These are phyloP conservation scores for Drosophila kurseongensis DNA, from an alignment of 1,140 invertebrate genomes.

Conservation along the genomic window DNA sequence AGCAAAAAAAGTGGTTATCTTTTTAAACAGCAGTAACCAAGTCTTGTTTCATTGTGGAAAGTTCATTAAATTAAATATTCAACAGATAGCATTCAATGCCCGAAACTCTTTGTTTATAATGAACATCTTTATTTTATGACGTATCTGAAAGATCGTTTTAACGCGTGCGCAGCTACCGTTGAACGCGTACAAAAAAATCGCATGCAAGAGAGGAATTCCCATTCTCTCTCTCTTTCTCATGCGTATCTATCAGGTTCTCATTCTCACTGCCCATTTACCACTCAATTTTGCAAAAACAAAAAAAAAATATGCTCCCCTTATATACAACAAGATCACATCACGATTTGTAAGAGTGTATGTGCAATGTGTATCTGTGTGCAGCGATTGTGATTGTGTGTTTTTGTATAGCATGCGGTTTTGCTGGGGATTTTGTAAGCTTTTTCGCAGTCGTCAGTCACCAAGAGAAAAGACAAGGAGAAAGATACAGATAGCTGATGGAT, in stretches of 20 bases:
- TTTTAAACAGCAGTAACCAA: too few species aligned
- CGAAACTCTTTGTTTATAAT: background rate
- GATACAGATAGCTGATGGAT: conserved; percentile 21
- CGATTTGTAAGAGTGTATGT: conserved; percentile 24
- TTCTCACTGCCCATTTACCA: conserved; percentile 3
- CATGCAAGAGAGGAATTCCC: conserved; percentile 17
- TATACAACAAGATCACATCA: conserved; percentile 70
- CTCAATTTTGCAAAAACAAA: conserved; percentile 43
- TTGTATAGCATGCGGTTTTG: conserved; percentile 70
- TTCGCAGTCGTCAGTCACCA: conserved; percentile 38
- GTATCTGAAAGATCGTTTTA: conserved; percentile 46
- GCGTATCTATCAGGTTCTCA: conserved; percentile 27
- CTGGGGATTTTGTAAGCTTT: conserved; percentile 69
- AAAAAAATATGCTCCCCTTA: conserved; percentile 43
- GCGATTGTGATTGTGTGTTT: conserved; percentile 27
- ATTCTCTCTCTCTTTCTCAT: conserved; percentile 12
- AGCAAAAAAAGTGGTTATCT: too few species aligned
- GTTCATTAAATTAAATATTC: background rate
- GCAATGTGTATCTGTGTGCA: conserved; percentile 29
- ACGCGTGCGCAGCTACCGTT: conserved; percentile 50
- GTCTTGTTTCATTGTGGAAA: too few species aligned
- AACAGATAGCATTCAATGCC: background rate
- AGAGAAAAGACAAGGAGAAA: conserved; percentile 23
- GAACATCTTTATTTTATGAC: conserved; percentile 9
- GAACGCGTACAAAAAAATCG: conserved; percentile 33